Percentiles rank a stretch among this genome's conserved stretches.
Evolutionary conservation across 2,797 vertebrate species (phyloP).

Genomic region (Anas bernieri): DNA sequence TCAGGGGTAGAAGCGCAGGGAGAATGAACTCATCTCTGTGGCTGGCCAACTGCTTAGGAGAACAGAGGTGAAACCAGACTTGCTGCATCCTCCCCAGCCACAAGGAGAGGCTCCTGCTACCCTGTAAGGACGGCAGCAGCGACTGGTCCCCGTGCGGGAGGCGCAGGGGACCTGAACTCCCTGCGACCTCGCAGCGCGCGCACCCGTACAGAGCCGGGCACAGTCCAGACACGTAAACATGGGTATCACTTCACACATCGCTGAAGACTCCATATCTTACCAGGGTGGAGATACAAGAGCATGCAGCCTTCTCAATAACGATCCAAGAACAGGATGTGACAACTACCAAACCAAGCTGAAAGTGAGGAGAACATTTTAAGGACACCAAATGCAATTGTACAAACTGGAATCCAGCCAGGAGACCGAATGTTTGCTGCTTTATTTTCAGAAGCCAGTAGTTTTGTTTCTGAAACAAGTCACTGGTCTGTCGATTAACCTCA

Average conservation of each 20-base stretch:
- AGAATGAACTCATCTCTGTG: neutral
- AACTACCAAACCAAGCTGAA: neutral
- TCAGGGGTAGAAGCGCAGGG: neutral
- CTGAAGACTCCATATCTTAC: neutral
- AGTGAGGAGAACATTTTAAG: neutral
- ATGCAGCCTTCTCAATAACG: neutral
- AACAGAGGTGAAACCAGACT: neutral
- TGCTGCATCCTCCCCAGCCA: neutral
- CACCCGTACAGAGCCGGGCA: neutral
- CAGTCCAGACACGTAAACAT: neutral
- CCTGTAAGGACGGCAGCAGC: neutral
- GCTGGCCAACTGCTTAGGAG: neutral
- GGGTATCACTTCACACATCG: neutral
- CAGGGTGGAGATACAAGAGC: neutral
- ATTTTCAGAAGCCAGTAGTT: neutral
- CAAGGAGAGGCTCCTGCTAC: neutral
- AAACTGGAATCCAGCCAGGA: neutral
- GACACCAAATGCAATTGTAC: neutral
- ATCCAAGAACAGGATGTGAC: neutral
- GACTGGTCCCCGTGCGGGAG: fast-evolving
- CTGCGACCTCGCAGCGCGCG: neutral
- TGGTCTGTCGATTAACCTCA: neutral
- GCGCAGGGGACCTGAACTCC: neutral
- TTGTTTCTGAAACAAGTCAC: neutral
- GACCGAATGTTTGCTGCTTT: neutral